Percentiles rank a stretch among this genome's conserved stretches.
phyloP scores from a whole-genome alignment of 2,113 vertebrate genomes.

The Ceyx cyanopectus region DNA sequence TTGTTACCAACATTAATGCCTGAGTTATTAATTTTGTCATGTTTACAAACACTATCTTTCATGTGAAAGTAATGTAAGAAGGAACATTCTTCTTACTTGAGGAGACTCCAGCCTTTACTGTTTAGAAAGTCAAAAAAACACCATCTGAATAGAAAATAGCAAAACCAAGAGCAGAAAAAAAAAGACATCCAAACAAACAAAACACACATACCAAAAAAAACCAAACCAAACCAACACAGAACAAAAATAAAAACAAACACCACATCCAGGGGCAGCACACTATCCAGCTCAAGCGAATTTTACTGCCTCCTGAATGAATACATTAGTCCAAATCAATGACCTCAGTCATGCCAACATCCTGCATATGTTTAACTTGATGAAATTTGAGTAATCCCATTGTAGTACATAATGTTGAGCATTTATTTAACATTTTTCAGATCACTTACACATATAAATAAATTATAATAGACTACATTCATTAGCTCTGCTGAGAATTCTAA shows the following conservation, averaged over 20 bases:
- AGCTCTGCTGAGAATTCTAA: neutral
- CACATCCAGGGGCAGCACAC: neutral
- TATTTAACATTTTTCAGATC: constrained; percentile 2
- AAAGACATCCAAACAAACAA: too few species aligned
- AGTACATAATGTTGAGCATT: neutral
- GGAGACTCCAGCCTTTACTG: neutral
- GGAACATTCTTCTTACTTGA: neutral
- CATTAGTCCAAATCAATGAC: neutral
- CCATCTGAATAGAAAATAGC: neutral
- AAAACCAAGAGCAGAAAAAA: neutral
- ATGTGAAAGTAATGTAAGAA: neutral
- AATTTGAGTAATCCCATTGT: neutral
- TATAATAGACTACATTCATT: neutral
- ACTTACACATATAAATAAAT: neutral
- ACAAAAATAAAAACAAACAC: neutral
- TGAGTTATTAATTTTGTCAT: neutral
- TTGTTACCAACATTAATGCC: neutral
- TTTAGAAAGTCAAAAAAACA: neutral
- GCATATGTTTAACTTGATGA: neutral
- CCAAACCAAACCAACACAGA: too few species aligned
- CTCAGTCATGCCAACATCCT: neutral
- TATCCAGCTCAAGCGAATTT: neutral
- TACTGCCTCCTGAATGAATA: neutral
- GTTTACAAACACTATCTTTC: neutral
- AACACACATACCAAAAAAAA: too few species aligned